These are phyloP conservation scores for Sebastes matsubarae DNA, from an alignment of 2,797 vertebrate genomes.

Conservation along the genomic window DNA sequence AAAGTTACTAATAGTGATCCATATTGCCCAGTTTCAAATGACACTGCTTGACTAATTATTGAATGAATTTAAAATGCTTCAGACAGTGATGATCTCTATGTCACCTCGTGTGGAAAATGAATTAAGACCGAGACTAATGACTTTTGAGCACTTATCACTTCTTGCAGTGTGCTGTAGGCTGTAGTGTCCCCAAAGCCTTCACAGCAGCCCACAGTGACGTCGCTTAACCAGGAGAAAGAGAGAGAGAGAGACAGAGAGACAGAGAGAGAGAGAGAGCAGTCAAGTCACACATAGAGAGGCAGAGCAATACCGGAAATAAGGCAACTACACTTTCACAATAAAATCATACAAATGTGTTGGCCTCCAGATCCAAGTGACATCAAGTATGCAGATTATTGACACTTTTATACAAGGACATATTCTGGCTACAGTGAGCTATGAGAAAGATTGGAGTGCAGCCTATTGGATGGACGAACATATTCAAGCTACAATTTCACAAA, in stretches of 20 bases:
- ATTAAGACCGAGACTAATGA: not conserved
- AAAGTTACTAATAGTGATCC: not conserved
- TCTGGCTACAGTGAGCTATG: not conserved
- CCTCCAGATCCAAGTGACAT: not conserved
- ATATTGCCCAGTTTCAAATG: not conserved
- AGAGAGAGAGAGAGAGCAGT: not conserved
- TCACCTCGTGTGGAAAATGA: not conserved
- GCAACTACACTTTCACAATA: constrained; percentile 17
- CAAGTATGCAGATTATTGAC: not conserved
- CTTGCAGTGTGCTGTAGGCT: constrained; percentile 9
- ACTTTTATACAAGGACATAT: not conserved
- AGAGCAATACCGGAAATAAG: not conserved
- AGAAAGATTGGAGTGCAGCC: too few species aligned
- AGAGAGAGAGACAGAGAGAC: too few species aligned
- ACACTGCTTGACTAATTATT: not conserved
- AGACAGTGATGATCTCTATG: not conserved
- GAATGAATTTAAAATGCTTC: not conserved
- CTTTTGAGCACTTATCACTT: constrained; percentile 1
- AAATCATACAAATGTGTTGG: not conserved
- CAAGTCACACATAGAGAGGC: not conserved
- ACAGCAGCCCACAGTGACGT: constrained; percentile 62
- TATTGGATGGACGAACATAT: too few species aligned
- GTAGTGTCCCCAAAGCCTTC: constrained; percentile 9
- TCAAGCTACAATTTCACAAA: too few species aligned
- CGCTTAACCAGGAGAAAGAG: constrained; percentile 28